Base-by-base conservation (phyloP, 2,888 invertebrate species). In the Drosophila mulleri region DNA sequence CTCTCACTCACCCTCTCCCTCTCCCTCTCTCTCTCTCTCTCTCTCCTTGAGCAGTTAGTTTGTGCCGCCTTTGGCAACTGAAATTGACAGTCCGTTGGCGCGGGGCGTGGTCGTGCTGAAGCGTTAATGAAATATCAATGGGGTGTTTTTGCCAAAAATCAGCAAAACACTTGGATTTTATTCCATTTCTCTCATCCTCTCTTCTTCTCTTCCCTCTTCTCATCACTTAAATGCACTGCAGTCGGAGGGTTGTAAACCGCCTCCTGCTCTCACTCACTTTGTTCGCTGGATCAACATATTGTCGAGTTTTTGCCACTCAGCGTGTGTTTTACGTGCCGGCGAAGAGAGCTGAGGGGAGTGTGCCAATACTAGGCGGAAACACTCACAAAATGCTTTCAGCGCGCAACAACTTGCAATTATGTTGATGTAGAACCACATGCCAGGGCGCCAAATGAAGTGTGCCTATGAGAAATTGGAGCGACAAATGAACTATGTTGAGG, bases 71-170 rank as follows among this genome's bases (percentile, higher is more conserved):
- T 26, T 69, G 76, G 86, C 80, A 80, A 76, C 86, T 85, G 83
- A 78, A 78, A 85, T 85, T 84, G 83, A 84, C 83, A 85, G 79
- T 67, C 41, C 26, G 37, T 42, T 26, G 42, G 52, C 32, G 41
- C 9, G 67, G 71, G 80, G 80, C 78, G 80, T 80, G 75, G 69
- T 45, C 50, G 63, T 67, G 82, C 61, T 80, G 75, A 83, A 72
- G 80, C 87, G 78, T 75, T 87, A 86, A 87, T 86, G 83, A 87
- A 87, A 86, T 78, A 79, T 76, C 80, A 78, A 82, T 75, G 83
- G 83, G 85, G 85, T 84, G 85, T 78, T 61, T 68, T 80, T 67
- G 67, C 69, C 56, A 63, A 83, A 85, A 85, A 73, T 79, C 73
- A 60, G 61, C 72, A 74, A 78, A 81, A 77, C 77, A 81, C 79